Evolutionary conservation across 64 coral and sea anemone genomes (phyloP), one percentile per base, ranked within the genome.

Genomic region (Stichodactyla mertensii): DNA sequence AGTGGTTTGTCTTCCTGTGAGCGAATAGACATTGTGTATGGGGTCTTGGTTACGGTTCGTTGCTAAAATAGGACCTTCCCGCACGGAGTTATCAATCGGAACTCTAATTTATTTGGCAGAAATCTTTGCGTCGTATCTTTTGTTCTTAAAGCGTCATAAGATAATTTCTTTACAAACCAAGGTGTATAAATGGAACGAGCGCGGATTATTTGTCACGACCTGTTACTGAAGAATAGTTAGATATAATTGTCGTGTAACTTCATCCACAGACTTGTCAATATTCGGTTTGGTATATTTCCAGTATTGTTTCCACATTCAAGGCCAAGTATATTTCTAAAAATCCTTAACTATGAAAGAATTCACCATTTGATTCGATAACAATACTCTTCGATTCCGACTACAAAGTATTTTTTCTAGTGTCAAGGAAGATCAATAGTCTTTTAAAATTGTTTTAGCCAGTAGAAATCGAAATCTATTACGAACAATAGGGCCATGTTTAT

Each of bases 251-350:
- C 10, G 24, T 74, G 69, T 74, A 74, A 74, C 69, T 74, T 74
- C 69, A 74, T 74, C 69, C 69, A 36, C 23, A 23, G 24, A 74
- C 69, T 69, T 74, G 69, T 82, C 80, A 85, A 61, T 45, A 45
- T 85, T 80, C 59, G 55, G 70, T 86, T 90, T 90, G 89, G 89
- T 90, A 62, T 12, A 84, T 66, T 90, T 90, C 89, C 89, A 90
- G 89, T 82, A 90, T 90, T 90, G 89, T 90, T 85, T 79, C 36
- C 2, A 31, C 71, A n/a, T 16, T 9, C 26, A 77, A 74, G 69
- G 69, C 69, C 69, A 74, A 74, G 69, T 27, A 31, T 36, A 26
- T 74, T 74, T 12, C 69, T 19, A 36, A 53, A 70, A 83, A 54
- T 51, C 70, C 83, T 22, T 69, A 57, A 87, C 77, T 87, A 31